These are phyloP conservation scores for Clitarchus hookeri DNA, from an alignment of 2,888 invertebrate species.

Conservation along the genomic window DNA sequence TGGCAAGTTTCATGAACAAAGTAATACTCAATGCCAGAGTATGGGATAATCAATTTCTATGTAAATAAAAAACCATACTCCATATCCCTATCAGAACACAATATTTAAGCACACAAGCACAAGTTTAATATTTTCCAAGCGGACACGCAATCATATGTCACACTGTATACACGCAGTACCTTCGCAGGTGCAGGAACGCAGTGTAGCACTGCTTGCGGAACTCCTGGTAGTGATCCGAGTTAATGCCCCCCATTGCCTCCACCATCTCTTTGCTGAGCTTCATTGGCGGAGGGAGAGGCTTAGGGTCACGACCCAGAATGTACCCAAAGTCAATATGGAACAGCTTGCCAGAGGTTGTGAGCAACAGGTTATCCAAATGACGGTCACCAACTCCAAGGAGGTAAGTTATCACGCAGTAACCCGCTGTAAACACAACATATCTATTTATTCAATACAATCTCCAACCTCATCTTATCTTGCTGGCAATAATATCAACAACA, in stretches of 20 bases:
- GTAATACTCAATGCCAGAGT: no score
- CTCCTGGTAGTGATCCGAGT: conserved; percentile 90
- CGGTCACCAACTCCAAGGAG: conserved; percentile 96
- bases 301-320: conserved; percentile 96
- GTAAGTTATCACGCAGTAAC: conserved; percentile 98
- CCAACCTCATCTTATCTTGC: not conserved
- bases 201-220: conserved; percentile 95
- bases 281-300: conserved; percentile 98
- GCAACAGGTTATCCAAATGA: conserved; percentile 94
- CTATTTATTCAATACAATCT: not conserved
- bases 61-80: no score
- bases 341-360: conserved; percentile 86
- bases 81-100: no score
- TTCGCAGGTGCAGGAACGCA: conserved; percentile 90
- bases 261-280: conserved; percentile 99
- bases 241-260: conserved; percentile 92
- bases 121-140: no score
- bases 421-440: conserved; percentile 61
- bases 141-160: no score
- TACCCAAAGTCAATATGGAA: conserved; percentile 99
- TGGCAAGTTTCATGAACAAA: no score
- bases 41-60: no score
- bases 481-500: not conserved
- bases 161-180: conserved; percentile 56
- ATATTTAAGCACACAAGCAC: no score